phyloP scores from a whole-genome alignment of 2,113 vertebrate genomes.

The Thunnus maccoyii region DNA sequence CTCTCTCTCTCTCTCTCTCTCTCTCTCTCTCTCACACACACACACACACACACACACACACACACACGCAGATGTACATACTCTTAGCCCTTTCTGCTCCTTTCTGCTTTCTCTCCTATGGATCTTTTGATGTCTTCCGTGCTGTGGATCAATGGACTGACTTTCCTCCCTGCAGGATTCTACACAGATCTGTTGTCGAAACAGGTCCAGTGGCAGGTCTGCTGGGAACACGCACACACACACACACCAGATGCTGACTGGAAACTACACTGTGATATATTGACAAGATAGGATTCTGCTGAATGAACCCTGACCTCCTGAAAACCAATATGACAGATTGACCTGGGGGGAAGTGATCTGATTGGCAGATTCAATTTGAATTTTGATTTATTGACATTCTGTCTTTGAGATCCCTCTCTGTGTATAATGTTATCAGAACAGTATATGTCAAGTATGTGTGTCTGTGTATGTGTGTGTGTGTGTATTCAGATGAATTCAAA shows the following conservation, averaged over 20 bases:
- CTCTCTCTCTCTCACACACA: neutral
- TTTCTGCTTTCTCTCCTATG: constrained; percentile 63
- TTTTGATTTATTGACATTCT: constrained; percentile 67
- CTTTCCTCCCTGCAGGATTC: constrained; percentile 68
- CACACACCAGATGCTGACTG: constrained; percentile 56
- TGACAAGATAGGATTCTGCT: constrained; percentile 63
- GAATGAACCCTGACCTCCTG: constrained; percentile 75
- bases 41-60: constrained; percentile 14
- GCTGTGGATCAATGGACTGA: constrained; percentile 69
- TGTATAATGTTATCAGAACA: constrained; percentile 36
- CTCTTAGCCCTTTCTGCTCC: constrained; percentile 33
- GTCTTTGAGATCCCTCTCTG: constrained; percentile 31
- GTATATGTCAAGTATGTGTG: constrained; percentile 10
- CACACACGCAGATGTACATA: constrained; percentile 14
- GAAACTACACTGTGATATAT: constrained; percentile 67
- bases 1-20: neutral
- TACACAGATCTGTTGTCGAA: constrained; percentile 69
- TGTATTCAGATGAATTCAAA: neutral
- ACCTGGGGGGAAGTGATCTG: constrained; percentile 66
- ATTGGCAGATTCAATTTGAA: constrained; percentile 67
- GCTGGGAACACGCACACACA: constrained; percentile 44
- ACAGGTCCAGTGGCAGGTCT: constrained; percentile 64
- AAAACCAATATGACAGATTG: constrained; percentile 75
- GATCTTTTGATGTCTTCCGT: constrained; percentile 74
- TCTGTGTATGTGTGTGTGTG: neutral